Evolutionary conservation across 2,113 vertebrate species (phyloP).

Genomic region (Dasypus novemcinctus): DNA sequence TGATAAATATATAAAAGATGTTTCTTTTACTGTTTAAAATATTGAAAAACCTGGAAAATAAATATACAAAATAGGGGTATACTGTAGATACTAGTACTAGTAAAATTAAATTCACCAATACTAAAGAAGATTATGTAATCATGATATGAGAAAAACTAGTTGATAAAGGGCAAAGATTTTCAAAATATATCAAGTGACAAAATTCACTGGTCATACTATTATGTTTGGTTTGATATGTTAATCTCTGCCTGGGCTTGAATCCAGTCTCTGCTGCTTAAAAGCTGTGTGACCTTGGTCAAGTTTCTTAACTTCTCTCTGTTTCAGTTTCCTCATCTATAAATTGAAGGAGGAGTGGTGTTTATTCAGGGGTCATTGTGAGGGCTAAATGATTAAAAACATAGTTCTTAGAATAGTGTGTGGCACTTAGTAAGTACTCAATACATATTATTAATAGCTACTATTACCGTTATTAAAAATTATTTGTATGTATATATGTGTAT

Average conservation of each 20-base stretch:
- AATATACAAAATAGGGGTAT: background rate
- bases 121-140: background rate
- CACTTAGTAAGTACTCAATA: background rate
- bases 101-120: background rate
- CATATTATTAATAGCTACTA: background rate
- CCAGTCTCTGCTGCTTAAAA: background rate
- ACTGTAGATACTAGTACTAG: background rate
- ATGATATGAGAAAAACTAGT: background rate
- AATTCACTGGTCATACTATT: background rate
- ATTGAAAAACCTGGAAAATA: slow-evolving; percentile 10
- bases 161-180: background rate
- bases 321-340: background rate
- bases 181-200: background rate
- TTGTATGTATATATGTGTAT: background rate
- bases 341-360: background rate
- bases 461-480: background rate
- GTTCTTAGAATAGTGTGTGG: background rate
- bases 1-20: background rate
- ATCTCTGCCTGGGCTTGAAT: background rate
- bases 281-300: background rate
- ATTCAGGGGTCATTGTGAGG: background rate
- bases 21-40: slow-evolving; percentile 1
- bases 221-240: background rate
- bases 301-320: background rate
- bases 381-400: background rate